Evolutionary conservation across 2,113 vertebrate species (phyloP).

Genomic region (Poeciliopsis prolifica): DNA sequence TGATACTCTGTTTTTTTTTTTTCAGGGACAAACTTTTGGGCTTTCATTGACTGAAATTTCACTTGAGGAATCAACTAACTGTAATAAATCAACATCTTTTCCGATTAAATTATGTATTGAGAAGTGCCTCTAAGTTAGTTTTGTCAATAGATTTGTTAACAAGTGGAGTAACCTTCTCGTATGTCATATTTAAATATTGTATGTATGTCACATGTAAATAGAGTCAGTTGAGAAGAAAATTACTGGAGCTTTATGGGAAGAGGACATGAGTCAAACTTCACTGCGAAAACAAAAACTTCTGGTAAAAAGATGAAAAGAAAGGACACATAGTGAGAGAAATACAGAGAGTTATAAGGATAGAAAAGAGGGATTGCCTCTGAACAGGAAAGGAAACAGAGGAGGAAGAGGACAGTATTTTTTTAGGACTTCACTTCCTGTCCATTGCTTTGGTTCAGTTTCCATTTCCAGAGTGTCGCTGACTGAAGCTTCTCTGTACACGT

Average conservation of each 20-base stretch:
- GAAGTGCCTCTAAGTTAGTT: too few species aligned
- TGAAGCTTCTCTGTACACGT: background rate
- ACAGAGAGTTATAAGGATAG: conserved; percentile 17
- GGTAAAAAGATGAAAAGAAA: background rate
- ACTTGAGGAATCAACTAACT: too few species aligned
- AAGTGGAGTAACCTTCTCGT: background rate
- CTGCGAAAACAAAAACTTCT: conserved; percentile 5
- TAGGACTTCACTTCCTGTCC: conserved; percentile 63
- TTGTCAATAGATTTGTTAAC: background rate
- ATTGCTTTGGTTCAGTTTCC: conserved; percentile 51
- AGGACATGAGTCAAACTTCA: conserved; percentile 4
- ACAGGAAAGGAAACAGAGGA: conserved; percentile 62
- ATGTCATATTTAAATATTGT: background rate
- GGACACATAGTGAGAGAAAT: conserved; percentile 18
- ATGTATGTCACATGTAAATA: too few species aligned
- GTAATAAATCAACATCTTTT: too few species aligned
- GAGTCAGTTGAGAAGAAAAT: conserved; percentile 3
- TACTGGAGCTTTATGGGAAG: background rate
- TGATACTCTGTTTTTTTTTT: too few species aligned
- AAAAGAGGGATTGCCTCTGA: conserved; percentile 19
- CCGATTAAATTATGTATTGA: too few species aligned
- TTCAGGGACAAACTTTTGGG: too few species aligned
- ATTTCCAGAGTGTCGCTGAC: conserved; percentile 53
- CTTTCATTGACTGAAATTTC: too few species aligned
- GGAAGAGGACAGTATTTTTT: conserved; percentile 61